Evolutionary conservation across 2,888 invertebrate species (phyloP), one percentile per base, ranked within the genome.

Genomic region (Drosophila merina): DNA sequence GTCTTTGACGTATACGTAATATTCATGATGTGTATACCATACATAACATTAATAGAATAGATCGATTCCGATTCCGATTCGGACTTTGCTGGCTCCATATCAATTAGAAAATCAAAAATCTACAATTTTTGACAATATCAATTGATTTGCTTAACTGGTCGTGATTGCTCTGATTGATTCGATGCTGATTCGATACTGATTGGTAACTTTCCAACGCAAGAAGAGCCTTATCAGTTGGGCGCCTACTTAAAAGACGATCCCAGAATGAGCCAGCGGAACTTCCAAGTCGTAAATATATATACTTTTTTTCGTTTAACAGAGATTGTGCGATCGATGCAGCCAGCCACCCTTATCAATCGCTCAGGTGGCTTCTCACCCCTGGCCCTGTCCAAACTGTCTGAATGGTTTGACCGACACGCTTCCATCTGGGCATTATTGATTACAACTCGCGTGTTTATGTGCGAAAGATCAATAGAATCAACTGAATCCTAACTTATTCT

Each of bases 111-210:
- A 48, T 31, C 28, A n/a, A 67, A 42, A 36, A 58, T 40, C 28
- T 42, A 31, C 58, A 30, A 51, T 42, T 71, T 71, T 50, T 58
- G 75, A 74, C 79, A 82, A 86, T 76, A 76, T 63, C 69, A 69
- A 82, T 82, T 86, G 76, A 87, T 88, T 82, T 72, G 63, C 55
- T 76, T 76, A 76, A 82, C 74, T 82, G 68, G 47, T 52, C 57
- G 64, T 88, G 80, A 82, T 82, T 87, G 82, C 64, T 74, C 64
- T 82, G 77, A 87, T 82, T 88, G 88, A 85, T 85, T 86, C 64
- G 79, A 71, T 67, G 50, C 40, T 57, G 20, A 20, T 20, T 20
- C 6, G 76, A 68, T 71, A 72, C 49, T 60, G 73, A 64, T 63
- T 66, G 86, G 76, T 76, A 85, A 75, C 62, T 85, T 82, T 87